Conservation (phyloP, 2,797 vertebrate species). For the Hyperoplus immaculatus region DNA sequence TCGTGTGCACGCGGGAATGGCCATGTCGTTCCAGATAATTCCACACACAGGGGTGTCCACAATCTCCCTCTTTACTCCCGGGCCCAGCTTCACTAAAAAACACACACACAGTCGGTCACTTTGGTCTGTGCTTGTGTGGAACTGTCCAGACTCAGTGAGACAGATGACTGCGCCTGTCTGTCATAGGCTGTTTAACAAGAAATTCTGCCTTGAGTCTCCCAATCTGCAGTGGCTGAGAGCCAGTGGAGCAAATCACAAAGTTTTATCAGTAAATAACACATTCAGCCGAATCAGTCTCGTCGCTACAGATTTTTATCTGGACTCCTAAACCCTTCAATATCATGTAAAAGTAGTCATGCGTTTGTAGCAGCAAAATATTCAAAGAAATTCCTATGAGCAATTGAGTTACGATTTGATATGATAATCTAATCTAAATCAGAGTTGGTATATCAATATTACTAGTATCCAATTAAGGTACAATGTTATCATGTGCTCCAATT, state of each 20-base stretch:
- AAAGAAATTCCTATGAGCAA: slow-evolving; percentile 46
- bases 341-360: background rate
- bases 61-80: slow-evolving; percentile 46
- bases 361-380: slow-evolving; percentile 25
- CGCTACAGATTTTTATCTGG: background rate
- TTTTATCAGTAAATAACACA: slow-evolving; percentile 52
- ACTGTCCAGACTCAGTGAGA: slow-evolving; percentile 49
- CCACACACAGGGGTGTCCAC: slow-evolving; percentile 59
- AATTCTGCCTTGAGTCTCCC: slow-evolving; percentile 32
- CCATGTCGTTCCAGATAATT: slow-evolving; percentile 74
- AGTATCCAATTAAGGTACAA: slow-evolving; percentile 43
- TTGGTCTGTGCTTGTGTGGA: slow-evolving; percentile 38
- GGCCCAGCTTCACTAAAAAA: slow-evolving; percentile 24
- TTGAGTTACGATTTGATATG: slow-evolving; percentile 52
- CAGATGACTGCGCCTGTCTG: slow-evolving; percentile 43
- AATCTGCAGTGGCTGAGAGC: slow-evolving; percentile 45
- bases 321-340: slow-evolving; percentile 16
- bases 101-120: slow-evolving; percentile 40
- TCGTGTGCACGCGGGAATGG: slow-evolving; percentile 54
- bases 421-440: slow-evolving; percentile 68
- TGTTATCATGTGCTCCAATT: slow-evolving; percentile 62
- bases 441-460: slow-evolving; percentile 41
- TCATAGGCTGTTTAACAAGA: slow-evolving; percentile 54
- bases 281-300: slow-evolving; percentile 36
- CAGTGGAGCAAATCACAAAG: slow-evolving; percentile 36